Base-by-base conservation (phyloP, 2,888 invertebrate species). In the Neoscelio sp. region DNA sequence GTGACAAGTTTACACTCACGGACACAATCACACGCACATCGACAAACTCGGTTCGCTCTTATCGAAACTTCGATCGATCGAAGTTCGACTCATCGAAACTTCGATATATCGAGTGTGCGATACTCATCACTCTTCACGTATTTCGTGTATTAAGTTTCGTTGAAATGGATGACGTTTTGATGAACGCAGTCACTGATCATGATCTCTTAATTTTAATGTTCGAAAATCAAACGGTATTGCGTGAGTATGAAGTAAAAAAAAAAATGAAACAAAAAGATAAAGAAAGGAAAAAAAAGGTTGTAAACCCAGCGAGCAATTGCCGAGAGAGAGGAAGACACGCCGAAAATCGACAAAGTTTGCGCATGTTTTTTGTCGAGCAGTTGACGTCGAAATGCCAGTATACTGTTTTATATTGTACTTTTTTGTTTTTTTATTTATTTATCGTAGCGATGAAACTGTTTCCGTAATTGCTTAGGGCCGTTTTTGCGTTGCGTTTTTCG, bases 141-240 rank as follows among this genome's bases (percentile, higher is more conserved):
- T 44, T 54, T 33, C 13, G 18, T 65, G 30, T 42, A 56, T 62
- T 62, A 54, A 60, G 35, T 42, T 35, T 48, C 48, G 48, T 33
- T n/a, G 4, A 33, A 33, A 33, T 33, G 33, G n/a, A 33, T 33
- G 8, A n/a, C 33, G 50, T 77, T 60, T 77, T 44, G n/a, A n/a
- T 62, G 20, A 52, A 35, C 35, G 20, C 44, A 76, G 68, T 62
- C 70, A 77, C 18, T 70, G 23, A 35, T 68, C 6, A 70, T 77
- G 76, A 77, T 77, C 76, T 77, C 76, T 68, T 77, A 68, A 77
- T 77, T 64, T 77, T 64, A 76, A 73, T 68, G 12, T 30, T 76
- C 60, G 68, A 76, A 68, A 68, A 67, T 76, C 73, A 68, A 68
- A 73, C 76, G 80, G 80, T 80, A 76, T 68, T 68, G 62, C 30